Evolutionary conservation across 2,888 invertebrate species (phyloP), one percentile per base, ranked within the genome.

Genomic region (Catocala fraxini): DNA sequence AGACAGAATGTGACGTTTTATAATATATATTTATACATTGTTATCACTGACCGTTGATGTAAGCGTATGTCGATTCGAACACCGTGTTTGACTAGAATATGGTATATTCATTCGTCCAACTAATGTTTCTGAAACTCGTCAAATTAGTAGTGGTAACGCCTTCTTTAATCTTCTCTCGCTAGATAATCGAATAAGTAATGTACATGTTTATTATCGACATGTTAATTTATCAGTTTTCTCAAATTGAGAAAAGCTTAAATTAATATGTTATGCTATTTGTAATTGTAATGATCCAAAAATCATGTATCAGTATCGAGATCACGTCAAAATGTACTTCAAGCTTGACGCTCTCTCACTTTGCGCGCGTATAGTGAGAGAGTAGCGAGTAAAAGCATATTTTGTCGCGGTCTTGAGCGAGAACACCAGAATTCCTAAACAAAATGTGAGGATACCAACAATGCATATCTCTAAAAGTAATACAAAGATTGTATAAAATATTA

Each of bases 401-500:
- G 65, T 51, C 58, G 15, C 63, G 61, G 42, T 63, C 58, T 63
- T 60, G 61, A 54, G 45, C 46, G 12, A 12, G 13, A 55, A 43
- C 13, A 60, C 48, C 70, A 65, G 78, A 69, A 77, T 71, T 75
- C 80, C 78, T 81, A 62, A 65, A 63, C 53, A 56, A 68, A 64
- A 69, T 67, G 74, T 72, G 64, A 74, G 72, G 76, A 66, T 60
- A 75, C 56, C 65, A 65, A 67, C 62, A 56, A 74, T 72, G 74
- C 82, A 82, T 82, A 82, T 82, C 81, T 81, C 64, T 74, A 70
- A 25, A 77, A 63, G 35, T 39, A 63, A 56, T 72, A 70, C 68
- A 70, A 77, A 75, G 80, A 80, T 70, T 73, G 75, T 77, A 71
- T 70, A 56, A 73, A 71, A 73, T 73, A 73, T 75, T 67, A 69